Conservation (phyloP, 2,888 invertebrate genomes). For the Phengaris arion region DNA sequence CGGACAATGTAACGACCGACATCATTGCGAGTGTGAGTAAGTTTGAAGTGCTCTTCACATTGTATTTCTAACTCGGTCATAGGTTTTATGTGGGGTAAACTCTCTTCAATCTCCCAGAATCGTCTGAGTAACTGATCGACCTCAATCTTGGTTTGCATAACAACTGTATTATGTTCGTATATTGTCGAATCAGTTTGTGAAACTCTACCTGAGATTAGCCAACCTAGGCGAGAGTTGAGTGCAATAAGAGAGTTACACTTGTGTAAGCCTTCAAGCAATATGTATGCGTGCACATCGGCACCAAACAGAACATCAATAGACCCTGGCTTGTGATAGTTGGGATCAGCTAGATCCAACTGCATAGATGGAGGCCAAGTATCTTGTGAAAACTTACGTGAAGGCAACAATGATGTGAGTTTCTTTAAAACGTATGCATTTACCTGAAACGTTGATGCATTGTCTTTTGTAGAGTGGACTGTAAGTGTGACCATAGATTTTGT, state of each 20-base stretch:
- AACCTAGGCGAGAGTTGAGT: too few relatives aligned
- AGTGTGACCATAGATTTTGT: constrained; percentile 38
- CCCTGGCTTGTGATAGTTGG: constrained; percentile 38
- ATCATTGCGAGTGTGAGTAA: constrained; percentile 32
- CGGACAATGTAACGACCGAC: constrained; percentile 39
- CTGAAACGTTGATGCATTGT: constrained; percentile 23
- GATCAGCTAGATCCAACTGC: constrained; percentile 36
- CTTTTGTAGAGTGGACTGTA: constrained; percentile 28
- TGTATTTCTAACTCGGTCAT: constrained; percentile 35
- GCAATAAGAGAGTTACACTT: too few relatives aligned
- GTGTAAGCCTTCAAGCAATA: constrained; percentile 37
- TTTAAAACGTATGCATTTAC: too few relatives aligned
- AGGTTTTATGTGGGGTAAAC: too few relatives aligned
- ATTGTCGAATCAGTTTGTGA: too few relatives aligned
- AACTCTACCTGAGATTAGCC: too few relatives aligned
- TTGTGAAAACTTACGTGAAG: constrained; percentile 29
- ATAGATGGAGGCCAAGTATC: constrained; percentile 32
- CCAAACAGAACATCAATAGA: constrained; percentile 38
- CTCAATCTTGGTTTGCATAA: too few relatives aligned
- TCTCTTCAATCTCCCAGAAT: too few relatives aligned
- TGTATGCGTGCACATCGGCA: constrained; percentile 38
- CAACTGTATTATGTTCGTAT: too few relatives aligned
- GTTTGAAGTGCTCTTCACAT: constrained; percentile 39
- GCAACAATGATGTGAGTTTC: not conserved
- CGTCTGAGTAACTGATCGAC: too few relatives aligned